Conservation (phyloP, 2,113 vertebrate genomes). For the Tonatia bakeri region DNA sequence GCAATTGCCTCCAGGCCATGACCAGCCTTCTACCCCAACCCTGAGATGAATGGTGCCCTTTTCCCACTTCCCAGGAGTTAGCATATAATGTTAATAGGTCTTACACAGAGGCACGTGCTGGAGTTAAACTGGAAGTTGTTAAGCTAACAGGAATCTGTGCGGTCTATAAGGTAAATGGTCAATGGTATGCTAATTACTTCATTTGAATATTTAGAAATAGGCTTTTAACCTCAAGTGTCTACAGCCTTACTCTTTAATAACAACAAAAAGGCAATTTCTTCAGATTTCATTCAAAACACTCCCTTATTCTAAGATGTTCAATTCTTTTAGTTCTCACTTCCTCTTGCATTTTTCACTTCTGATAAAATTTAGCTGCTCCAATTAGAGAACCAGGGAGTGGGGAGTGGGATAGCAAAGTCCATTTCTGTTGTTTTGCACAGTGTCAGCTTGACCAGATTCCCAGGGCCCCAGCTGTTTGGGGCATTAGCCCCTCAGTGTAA, state of each 20-base stretch:
- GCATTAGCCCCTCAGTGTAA: neutral
- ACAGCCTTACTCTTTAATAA: neutral
- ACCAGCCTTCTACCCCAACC: neutral
- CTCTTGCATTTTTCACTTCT: neutral
- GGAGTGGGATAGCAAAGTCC: too few species aligned
- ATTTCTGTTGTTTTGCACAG: neutral
- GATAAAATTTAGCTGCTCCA: neutral
- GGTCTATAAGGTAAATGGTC: neutral
- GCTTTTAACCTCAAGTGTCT: neutral
- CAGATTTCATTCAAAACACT: neutral
- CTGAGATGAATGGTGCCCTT: neutral
- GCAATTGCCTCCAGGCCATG: neutral
- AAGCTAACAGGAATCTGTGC: neutral
- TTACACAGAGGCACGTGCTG: neutral
- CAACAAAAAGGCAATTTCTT: neutral
- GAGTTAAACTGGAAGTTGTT: neutral
- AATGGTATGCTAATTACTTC: neutral
- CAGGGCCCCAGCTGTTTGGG: neutral
- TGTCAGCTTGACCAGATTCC: neutral
- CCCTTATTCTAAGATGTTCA: neutral
- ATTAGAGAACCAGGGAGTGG: neutral
- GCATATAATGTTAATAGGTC: neutral
- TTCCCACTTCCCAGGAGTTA: neutral
- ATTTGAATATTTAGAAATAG: neutral
- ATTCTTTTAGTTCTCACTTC: neutral